A percentile compares a stretch with the other conserved stretches of the same genome.
Evolutionary conservation across 2,113 vertebrate genomes (phyloP).

Genomic region (Oryzias javanicus): DNA sequence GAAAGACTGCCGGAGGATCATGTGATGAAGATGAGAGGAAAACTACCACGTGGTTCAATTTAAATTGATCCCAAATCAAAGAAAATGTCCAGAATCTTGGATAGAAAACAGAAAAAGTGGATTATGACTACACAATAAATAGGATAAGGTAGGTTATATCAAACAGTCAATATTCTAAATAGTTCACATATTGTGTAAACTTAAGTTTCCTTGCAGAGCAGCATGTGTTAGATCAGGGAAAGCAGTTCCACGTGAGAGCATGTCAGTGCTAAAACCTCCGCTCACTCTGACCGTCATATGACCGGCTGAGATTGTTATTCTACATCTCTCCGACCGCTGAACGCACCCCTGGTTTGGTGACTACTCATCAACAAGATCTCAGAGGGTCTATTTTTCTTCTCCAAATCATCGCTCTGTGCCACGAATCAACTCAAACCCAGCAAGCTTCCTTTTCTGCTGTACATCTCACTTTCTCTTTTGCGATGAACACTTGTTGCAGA

Average conservation of each 20-base stretch:
- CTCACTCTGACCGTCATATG: conserved; percentile 39
- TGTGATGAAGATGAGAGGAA: conserved; percentile 55
- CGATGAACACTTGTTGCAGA: conserved; percentile 13
- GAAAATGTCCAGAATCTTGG: neutral
- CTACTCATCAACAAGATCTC: conserved; percentile 13
- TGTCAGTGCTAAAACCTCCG: conserved; percentile 35
- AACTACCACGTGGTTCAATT: conserved; percentile 17
- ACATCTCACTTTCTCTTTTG: neutral
- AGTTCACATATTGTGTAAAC: neutral
- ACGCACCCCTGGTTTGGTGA: conserved; percentile 6
- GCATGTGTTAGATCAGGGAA: conserved; percentile 12
- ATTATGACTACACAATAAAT: no score
- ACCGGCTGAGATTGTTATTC: conserved; percentile 31
- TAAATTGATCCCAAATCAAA: conserved; percentile 8
- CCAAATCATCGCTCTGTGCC: neutral
- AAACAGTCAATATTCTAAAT: neutral
- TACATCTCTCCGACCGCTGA: conserved; percentile 18
- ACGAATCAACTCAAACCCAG: neutral
- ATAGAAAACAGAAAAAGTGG: conserved; percentile 1
- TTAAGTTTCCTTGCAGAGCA: conserved; percentile 5
- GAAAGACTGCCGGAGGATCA: conserved; percentile 44
- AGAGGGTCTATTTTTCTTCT: neutral
- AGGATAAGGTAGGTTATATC: neutral
- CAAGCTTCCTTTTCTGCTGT: neutral
- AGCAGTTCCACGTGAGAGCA: conserved; percentile 31